phyloP scores from a whole-genome alignment of 2,797 vertebrate species.

The Anomalospiza imberbis region DNA sequence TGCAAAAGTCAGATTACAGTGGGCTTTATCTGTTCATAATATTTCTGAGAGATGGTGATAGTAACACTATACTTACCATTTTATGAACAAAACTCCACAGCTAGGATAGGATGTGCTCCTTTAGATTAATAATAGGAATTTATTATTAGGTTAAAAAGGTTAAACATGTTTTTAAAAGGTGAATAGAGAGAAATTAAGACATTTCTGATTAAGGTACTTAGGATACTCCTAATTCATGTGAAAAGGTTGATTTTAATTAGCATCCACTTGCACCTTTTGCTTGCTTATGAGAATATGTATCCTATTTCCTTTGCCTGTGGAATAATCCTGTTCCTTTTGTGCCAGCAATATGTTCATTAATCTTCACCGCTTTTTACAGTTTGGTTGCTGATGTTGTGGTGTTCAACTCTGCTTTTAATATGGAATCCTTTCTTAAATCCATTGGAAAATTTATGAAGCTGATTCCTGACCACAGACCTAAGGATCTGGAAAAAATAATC shows the following conservation, averaged over 20 bases:
- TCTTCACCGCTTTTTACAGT: constrained; percentile 69
- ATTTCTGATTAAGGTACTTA: background rate
- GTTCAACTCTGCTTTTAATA: constrained; percentile 95
- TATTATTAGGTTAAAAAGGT: background rate
- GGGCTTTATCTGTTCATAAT: background rate
- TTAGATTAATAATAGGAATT: background rate
- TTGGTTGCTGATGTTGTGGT: constrained; percentile 88
- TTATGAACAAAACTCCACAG: background rate
- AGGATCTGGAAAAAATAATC: constrained; percentile 84
- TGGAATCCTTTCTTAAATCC: constrained; percentile 89
- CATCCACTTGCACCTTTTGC: background rate
- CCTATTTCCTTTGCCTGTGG: background rate
- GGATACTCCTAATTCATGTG: background rate
- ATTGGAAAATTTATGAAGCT: constrained; percentile 88
- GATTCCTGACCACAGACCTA: constrained; percentile 92
- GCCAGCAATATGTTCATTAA: background rate
- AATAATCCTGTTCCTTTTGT: background rate
- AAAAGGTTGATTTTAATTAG: background rate
- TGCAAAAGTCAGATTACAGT: background rate
- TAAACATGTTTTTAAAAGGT: background rate
- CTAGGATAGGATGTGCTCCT: background rate
- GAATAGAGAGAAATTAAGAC: background rate
- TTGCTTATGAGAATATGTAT: background rate
- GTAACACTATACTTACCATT: background rate
- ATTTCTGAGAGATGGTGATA: background rate